These are phyloP conservation scores for Lasius fuliginosus DNA, from an alignment of 2,888 invertebrate genomes.

Conservation along the genomic window DNA sequence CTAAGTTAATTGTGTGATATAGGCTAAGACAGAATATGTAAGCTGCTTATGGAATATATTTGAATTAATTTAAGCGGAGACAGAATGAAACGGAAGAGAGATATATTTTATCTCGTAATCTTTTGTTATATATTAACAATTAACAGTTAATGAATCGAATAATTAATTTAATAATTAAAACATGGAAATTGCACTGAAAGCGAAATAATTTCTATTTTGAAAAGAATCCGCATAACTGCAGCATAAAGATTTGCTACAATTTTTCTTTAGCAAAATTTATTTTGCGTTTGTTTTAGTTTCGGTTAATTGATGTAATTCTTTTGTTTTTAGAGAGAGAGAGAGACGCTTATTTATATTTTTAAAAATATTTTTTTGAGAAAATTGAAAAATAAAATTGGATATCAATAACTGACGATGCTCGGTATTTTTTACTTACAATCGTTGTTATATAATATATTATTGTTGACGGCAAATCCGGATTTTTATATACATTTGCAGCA, in stretches of 20 bases:
- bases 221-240: background rate
- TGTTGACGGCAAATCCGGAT: background rate
- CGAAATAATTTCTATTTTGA: background rate
- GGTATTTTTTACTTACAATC: background rate
- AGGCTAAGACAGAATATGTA: background rate
- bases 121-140: background rate
- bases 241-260: background rate
- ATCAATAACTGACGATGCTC: slow-evolving; percentile 2
- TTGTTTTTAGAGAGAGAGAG: background rate
- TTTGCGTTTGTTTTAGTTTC: background rate
- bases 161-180: background rate
- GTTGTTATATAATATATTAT: background rate
- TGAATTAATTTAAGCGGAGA: slow-evolving; percentile 16
- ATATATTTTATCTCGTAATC: background rate
- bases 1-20: slow-evolving; percentile 47
- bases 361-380: background rate
- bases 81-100: background rate
- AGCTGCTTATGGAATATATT: slow-evolving; percentile 37
- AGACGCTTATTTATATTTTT: background rate
- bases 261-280: background rate
- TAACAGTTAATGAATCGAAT: background rate
- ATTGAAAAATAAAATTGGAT: background rate
- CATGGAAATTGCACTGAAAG: background rate
- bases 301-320: background rate
- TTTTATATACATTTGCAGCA: background rate